Evolutionary conservation across 1,140 invertebrate species (phyloP).

Genomic region (Holcopasites calliopsidis): DNA sequence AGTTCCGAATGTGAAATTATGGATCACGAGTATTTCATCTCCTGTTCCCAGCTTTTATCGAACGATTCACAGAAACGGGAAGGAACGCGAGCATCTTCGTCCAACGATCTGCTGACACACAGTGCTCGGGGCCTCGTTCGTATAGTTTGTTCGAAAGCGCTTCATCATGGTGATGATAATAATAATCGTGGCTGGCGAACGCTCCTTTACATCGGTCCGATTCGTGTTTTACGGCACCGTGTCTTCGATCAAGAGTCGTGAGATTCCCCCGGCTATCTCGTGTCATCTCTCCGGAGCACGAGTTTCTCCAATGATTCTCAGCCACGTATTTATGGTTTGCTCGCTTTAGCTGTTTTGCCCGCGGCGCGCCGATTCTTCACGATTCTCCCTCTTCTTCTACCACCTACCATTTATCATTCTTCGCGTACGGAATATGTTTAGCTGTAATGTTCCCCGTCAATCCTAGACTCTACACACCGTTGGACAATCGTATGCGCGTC

Average conservation of each 20-base stretch:
- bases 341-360: background rate
- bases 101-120: background rate
- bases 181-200: background rate
- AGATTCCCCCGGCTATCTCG: background rate
- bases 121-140: too few relatives aligned
- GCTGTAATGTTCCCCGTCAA: background rate
- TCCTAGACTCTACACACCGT: background rate
- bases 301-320: background rate
- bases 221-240: background rate
- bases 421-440: too few relatives aligned
- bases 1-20: conserved; percentile 16
- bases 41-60: too few relatives aligned
- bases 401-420: background rate
- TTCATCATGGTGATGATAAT: background rate
- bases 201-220: background rate
- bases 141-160: background rate
- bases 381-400: background rate
- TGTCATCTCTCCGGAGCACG: background rate
- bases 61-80: background rate
- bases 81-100: background rate
- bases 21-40: conserved; percentile 19
- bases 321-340: background rate
- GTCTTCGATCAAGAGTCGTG: background rate
- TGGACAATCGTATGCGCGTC: background rate
- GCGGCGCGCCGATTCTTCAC: background rate